These are phyloP conservation scores for Acholoe squamosa DNA, from an alignment of 2,888 invertebrate species.

Conservation along the genomic window DNA sequence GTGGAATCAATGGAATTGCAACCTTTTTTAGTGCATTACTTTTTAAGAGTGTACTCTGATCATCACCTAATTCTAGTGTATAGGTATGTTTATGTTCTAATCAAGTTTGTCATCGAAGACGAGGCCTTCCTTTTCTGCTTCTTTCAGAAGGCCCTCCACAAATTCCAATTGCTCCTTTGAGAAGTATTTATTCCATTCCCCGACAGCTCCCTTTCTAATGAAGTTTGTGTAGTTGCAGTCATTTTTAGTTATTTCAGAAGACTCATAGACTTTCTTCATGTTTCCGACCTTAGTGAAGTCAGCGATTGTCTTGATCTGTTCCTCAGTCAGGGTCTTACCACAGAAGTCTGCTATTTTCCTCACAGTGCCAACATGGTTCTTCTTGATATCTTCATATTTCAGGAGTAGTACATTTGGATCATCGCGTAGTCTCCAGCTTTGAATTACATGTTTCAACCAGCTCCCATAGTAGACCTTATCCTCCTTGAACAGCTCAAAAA, in stretches of 20 bases:
- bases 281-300: not conserved
- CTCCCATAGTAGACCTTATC: not conserved
- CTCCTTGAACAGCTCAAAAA: constrained; percentile 47
- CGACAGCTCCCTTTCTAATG: constrained; percentile 42
- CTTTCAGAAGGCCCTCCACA: not conserved
- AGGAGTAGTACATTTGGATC: constrained; percentile 27
- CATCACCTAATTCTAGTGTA: too few relatives aligned
- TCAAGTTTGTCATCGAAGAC: not conserved
- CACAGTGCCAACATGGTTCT: not conserved
- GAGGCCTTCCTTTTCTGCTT: not conserved
- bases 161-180: constrained; percentile 17
- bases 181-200: constrained; percentile 29
- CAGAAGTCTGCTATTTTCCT: constrained; percentile 44
- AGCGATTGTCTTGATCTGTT: constrained; percentile 9
- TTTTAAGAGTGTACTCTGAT: too few relatives aligned
- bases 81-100: not conserved
- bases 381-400: constrained; percentile 50
- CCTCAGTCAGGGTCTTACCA: constrained; percentile 16
- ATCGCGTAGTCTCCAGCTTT: not conserved
- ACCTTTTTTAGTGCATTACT: too few relatives aligned
- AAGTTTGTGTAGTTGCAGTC: not conserved
- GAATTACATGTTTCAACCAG: not conserved
- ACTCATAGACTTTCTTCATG: not conserved
- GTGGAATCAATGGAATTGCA: too few relatives aligned
- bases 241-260: not conserved